Base-by-base conservation (phyloP, 2,797 vertebrate species). In the Sebastes matsubarae region DNA sequence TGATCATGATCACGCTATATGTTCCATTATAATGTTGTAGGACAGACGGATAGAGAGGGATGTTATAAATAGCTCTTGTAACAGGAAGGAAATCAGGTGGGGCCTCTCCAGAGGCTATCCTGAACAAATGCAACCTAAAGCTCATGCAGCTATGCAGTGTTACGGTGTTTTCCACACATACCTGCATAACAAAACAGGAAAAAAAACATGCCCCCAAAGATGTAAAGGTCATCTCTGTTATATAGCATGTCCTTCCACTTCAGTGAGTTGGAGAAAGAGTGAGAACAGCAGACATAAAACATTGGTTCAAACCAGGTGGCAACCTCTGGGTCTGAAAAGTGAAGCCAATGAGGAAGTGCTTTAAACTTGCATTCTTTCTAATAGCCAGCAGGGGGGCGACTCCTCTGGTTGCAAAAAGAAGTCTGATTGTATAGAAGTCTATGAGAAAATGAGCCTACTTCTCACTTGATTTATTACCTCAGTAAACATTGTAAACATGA, bases 21-120 rank as follows among this genome's bases (percentile, higher is more conserved):
- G 18, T 42, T 50, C 22, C 30, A 66, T 50, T 67, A 32, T 72
- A 24, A 69, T 57, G 36, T 34, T 77, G 27, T 34, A 32, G 46
- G 20, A 63, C 27, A 46, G 38, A 52, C 22, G 25, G 32, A 61
- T 58, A 71, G 11, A 42, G 52, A 22, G 34, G 24, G 27, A 14
- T 54, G 75, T 75, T 73, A 80, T 79, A 91, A 88, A 89, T 87
- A 92, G 55, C 36, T 75, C 20, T 70, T 77, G 25, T n/a, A 46
- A 75, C 89, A 93, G 92, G 92, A 94, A 93, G 87, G 81, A 85
- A 88, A 61, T 84, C 89, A 91, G 88, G 87, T 84, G 88, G 72
- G 77, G 92, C 72, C 50, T 67, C 55, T 77, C 22, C 55, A 22
- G 77, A 71, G 76, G 55, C 78, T 27, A 68, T 84, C 87, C 87